Evolutionary conservation across 2,113 vertebrate species (phyloP).

Genomic region (Rhinopomastus cyanomelas): DNA sequence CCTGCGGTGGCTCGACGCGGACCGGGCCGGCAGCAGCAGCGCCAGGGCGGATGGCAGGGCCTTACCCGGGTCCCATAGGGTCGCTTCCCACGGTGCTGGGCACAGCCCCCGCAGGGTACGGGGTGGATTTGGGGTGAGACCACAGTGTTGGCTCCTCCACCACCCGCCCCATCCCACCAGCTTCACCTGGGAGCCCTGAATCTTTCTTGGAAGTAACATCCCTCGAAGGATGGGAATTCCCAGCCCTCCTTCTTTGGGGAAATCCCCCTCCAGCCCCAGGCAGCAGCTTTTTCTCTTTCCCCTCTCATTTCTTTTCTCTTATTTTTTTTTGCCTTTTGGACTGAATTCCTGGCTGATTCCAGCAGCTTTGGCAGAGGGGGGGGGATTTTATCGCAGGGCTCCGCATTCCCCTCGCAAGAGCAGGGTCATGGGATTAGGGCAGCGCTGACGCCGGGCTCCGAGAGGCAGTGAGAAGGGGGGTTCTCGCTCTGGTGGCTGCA

Average conservation of each 20-base stretch:
- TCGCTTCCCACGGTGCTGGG: neutral
- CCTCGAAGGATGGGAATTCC: slow-evolving; percentile 57
- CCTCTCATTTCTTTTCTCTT: neutral
- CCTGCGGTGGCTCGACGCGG: neutral
- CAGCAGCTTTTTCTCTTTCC: slow-evolving; percentile 13
- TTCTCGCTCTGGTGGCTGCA: neutral
- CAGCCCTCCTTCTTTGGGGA: slow-evolving; percentile 18
- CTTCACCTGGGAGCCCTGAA: neutral
- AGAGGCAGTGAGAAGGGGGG: neutral
- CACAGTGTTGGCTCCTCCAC: accelerated
- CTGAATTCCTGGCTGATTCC: slow-evolving; percentile 14
- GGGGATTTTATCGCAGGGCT: slow-evolving; percentile 6
- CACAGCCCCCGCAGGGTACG: neutral
- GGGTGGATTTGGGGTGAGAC: neutral
- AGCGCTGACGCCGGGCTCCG: neutral
- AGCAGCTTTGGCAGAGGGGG: slow-evolving; percentile 7
- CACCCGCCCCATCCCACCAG: neutral
- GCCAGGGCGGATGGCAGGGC: neutral
- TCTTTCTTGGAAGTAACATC: neutral
- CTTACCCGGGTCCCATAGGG: neutral
- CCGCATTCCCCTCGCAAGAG: slow-evolving; percentile 14
- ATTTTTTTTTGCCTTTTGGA: neutral
- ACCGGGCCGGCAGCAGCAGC: neutral
- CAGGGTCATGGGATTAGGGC: slow-evolving; percentile 36
- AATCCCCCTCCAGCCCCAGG: slow-evolving; percentile 44